Conservation (phyloP, 1,140 invertebrate genomes). For the Aphelinus certus region DNA sequence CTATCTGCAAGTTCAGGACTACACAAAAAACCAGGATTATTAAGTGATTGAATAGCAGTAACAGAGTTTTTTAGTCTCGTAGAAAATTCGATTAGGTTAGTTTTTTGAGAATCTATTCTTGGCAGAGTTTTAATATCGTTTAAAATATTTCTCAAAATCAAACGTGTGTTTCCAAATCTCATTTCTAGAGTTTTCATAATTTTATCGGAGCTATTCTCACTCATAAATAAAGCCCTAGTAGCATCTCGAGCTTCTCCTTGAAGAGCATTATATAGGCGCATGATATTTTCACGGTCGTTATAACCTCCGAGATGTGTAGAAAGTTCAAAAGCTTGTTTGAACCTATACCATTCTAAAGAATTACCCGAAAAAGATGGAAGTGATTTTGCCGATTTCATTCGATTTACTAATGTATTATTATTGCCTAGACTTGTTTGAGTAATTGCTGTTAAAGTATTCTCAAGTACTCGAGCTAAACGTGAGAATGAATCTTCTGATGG, state of each 20-base stretch:
- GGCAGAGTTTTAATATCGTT: conserved; percentile 10
- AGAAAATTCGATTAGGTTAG: conserved; percentile 6
- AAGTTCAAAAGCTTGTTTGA: conserved; percentile 20
- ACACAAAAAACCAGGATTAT: conserved; percentile 9
- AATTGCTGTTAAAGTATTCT: no score
- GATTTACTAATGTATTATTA: no score
- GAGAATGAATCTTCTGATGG: no score
- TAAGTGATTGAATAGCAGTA: conserved; percentile 20
- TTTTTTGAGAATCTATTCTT: not conserved
- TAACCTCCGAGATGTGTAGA: conserved; percentile 4
- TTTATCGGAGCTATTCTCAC: not conserved
- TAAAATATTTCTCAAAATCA: conserved; percentile 5
- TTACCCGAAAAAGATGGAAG: conserved; percentile 18
- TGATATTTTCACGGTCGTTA: conserved; percentile 10
- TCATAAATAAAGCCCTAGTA: conserved; percentile 1
- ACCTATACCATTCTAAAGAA: conserved; percentile 13
- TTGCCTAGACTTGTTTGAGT: no score
- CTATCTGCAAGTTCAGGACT: conserved; percentile 17
- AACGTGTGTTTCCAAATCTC: conserved; percentile 18
- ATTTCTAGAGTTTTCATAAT: conserved; percentile 31
- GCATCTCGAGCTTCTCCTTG: conserved; percentile 17
- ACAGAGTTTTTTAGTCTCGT: conserved; percentile 27
- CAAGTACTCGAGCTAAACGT: no score
- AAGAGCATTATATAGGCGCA: not conserved
- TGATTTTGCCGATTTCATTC: not conserved